Percentiles rank a stretch among this genome's conserved stretches.
phyloP scores from a whole-genome alignment of 30 jellyfish, hydroid and myxozoan species.

The Hydractinia echinata region DNA sequence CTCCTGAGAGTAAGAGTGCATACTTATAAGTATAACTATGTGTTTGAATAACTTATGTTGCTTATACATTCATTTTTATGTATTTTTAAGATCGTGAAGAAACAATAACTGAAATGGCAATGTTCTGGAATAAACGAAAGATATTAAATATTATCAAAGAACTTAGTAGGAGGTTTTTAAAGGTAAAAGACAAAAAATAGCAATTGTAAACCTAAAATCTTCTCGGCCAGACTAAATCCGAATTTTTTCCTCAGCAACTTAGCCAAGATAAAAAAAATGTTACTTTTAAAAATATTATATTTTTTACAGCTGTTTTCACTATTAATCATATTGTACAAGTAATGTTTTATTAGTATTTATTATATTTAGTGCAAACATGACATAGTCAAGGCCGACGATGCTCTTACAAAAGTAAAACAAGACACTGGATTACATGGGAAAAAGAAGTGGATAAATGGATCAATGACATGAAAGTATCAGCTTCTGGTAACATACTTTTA shows the following conservation, averaged over 20 bases:
- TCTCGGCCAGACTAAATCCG: no score
- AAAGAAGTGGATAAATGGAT: slow-evolving; percentile 9
- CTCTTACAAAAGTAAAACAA: neutral
- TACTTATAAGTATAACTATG: neutral
- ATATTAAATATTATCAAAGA: neutral
- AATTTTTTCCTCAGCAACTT: no score
- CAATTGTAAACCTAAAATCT: neutral
- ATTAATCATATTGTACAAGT: neutral
- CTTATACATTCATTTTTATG: neutral
- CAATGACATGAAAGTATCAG: neutral
- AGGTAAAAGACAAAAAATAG: slow-evolving; percentile 3
- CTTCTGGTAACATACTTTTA: neutral
- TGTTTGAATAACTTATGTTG: neutral
- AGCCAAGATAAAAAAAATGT: no score
- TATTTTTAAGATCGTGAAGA: slow-evolving; percentile 15
- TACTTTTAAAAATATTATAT: no score
- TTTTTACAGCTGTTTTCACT: no score
- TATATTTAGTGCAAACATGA: neutral
- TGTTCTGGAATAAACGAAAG: slow-evolving; percentile 12
- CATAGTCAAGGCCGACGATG: neutral
- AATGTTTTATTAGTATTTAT: neutral
- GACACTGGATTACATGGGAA: slow-evolving; percentile 9
- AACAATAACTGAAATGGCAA: slow-evolving; percentile 18
- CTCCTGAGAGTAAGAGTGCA: slow-evolving; percentile 33
- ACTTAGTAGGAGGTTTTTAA: neutral